Evolutionary conservation across 1,140 invertebrate genomes (phyloP).

Genomic region (Rhopalosiphum maidis): DNA sequence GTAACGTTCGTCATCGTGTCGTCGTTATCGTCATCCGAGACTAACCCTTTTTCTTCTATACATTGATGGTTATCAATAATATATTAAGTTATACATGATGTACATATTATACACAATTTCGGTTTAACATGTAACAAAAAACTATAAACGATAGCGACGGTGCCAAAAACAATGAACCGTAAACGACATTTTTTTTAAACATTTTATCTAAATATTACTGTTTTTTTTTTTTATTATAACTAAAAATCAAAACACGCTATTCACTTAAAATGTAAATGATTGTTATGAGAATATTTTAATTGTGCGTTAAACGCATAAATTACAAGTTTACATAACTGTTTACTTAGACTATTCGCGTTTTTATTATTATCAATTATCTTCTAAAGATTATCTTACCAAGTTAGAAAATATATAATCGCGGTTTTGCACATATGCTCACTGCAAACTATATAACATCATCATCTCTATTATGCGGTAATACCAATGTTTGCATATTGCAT

Average conservation of each 20-base stretch:
- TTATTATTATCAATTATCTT: background rate
- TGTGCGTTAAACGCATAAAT: background rate
- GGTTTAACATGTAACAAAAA: background rate
- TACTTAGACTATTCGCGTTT: background rate
- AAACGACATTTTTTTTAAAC: background rate
- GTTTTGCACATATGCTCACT: background rate
- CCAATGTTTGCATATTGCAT: slow-evolving; percentile 3
- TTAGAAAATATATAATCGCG: background rate
- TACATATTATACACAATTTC: background rate
- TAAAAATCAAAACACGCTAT: background rate
- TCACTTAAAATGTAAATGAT: background rate
- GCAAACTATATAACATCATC: slow-evolving; percentile 5
- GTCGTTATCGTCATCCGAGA: background rate
- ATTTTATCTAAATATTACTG: background rate
- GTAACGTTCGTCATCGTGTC: background rate
- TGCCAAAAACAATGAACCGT: slow-evolving; percentile 14
- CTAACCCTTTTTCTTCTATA: background rate
- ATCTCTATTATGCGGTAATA: background rate
- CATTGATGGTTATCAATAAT: background rate
- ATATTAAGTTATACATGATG: background rate
- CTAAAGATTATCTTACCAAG: background rate
- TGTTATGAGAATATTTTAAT: background rate
- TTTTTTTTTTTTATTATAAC: background rate
- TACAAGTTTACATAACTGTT: background rate
- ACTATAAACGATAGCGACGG: background rate